phyloP scores from a whole-genome alignment of 2,113 vertebrate genomes.

The Ophiodon elongatus region DNA sequence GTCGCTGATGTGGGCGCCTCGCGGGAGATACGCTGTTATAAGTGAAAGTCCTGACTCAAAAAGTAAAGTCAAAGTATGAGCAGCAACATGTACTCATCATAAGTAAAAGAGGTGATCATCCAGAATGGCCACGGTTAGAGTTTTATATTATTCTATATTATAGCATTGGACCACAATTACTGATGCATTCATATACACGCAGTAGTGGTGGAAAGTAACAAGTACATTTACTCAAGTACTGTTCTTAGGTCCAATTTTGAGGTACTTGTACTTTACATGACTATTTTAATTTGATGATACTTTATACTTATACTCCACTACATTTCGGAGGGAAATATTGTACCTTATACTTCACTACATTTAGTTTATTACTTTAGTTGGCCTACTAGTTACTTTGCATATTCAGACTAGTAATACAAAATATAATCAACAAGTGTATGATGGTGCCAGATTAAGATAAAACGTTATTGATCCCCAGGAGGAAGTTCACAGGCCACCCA shows the following conservation, averaged over 20 bases:
- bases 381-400: no score
- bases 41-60: not conserved
- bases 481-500: not conserved
- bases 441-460: not conserved
- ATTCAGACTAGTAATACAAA: no score
- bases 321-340: not conserved
- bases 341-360: not conserved
- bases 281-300: not conserved
- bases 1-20: no score
- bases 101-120: not conserved
- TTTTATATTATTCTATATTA: not conserved
- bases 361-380: not conserved
- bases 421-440: not conserved
- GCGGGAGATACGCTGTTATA: not conserved
- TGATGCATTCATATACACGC: not conserved
- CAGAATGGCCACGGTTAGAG: not conserved
- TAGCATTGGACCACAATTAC: not conserved
- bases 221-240: not conserved
- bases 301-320: not conserved
- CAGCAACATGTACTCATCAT: not conserved
- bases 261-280: not conserved
- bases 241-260: not conserved
- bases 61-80: not conserved
- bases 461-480: no score
- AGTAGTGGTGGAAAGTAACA: not conserved